Evolutionary conservation across 2,888 invertebrate genomes (phyloP).

Genomic region (Drosophila neoperkinsi): DNA sequence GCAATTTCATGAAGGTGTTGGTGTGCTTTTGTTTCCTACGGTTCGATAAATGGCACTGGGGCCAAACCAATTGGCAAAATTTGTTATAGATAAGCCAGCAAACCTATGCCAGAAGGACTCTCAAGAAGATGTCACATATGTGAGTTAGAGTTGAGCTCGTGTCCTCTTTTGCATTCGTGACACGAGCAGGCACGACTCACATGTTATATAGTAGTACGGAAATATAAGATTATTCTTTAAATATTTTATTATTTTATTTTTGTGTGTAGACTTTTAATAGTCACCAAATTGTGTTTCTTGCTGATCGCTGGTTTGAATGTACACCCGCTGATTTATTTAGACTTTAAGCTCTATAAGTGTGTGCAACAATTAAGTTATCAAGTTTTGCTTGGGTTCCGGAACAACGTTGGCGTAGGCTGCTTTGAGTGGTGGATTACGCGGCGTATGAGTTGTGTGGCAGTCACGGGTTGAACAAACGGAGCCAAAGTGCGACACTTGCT

Average conservation of each 20-base stretch:
- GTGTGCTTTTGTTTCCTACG: slow-evolving; percentile 43
- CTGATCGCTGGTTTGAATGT: not conserved
- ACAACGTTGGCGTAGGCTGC: slow-evolving; percentile 36
- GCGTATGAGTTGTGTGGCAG: slow-evolving; percentile 64
- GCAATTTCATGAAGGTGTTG: slow-evolving; percentile 74
- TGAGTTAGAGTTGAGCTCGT: not conserved
- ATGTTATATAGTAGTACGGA: not conserved
- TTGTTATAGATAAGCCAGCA: slow-evolving; percentile 37
- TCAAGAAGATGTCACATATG: not conserved
- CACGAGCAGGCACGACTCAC: not conserved
- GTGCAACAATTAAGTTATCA: slow-evolving; percentile 26
- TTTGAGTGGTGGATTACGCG: slow-evolving; percentile 46
- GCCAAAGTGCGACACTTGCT: slow-evolving; percentile 58
- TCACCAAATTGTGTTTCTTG: not conserved
- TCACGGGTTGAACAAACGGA: slow-evolving; percentile 58
- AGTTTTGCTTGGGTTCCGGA: slow-evolving; percentile 3
- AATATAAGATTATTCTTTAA: not conserved
- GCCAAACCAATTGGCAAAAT: slow-evolving; percentile 48
- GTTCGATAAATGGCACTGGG: slow-evolving; percentile 49
- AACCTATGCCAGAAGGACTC: not conserved
- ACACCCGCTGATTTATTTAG: slow-evolving; percentile 3
- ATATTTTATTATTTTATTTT: not conserved
- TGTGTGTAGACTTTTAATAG: not conserved
- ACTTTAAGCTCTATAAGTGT: slow-evolving; percentile 15
- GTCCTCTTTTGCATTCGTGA: not conserved